Evolutionary conservation across 2,888 invertebrate genomes (phyloP), one percentile per base, ranked within the genome.

Genomic region (Anagyrus pseudococci): DNA sequence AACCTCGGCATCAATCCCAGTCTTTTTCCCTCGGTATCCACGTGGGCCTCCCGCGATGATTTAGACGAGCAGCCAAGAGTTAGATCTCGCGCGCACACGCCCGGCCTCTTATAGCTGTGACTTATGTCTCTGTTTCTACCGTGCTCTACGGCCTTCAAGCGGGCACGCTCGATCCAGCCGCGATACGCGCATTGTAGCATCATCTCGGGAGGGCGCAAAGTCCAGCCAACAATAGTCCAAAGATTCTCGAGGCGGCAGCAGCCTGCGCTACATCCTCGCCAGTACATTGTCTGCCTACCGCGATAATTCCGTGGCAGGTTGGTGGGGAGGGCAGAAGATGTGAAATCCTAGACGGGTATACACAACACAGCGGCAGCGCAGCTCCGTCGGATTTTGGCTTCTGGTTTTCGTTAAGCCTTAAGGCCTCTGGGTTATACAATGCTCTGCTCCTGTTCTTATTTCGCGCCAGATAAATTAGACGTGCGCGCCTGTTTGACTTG

Each of bases 281-380:
- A 29, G 41, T 26, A 44, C 73, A 80, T 80, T 80, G 79, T 80
- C 74, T 74, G 29, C n/a, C n/a, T 29, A 7, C 71, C 61, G 70
- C 72, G 76, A 80, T 80, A 75, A 79, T 79, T 79, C 77, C 77
- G 71, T 73, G 74, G 73, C 71, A 73, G 69, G 70, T 72, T 73
- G 73, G 69, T 68, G 57, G 67, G 55, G 68, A 62, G 62, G 60
- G 58, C n/a, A n/a, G 58, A 57, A 59, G 65, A 69, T 63, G 69
- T 80, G 80, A 79, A 80, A 80, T 78, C 76, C 75, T 79, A 79
- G 79, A 67, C 69, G 70, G 70, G 70, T 68, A 59, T 59, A n/a
- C n/a, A n/a, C n/a, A n/a, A n/a, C n/a, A 33, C 29, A 49, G 19
- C 54, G 57, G 37, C 37, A n/a, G 25, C 26, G n/a, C 25, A 58